Evolutionary conservation across 2,113 vertebrate species (phyloP), one percentile per base, ranked within the genome.

Genomic region (Microtus richardsoni): DNA sequence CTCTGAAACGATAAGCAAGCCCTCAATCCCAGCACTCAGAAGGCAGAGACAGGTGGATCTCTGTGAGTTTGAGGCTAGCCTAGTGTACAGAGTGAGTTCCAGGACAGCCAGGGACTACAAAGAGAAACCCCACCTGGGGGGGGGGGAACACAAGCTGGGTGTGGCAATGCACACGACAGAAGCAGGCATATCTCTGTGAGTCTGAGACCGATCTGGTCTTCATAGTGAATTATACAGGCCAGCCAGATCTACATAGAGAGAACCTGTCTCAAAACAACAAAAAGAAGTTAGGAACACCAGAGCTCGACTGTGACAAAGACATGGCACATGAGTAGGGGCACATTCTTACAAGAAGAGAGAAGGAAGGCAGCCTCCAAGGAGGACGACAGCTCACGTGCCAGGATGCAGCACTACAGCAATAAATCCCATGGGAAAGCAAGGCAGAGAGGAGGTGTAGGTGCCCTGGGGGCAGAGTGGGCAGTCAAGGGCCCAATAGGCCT

Each of bases 371-470:
- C 13, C 21, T 39, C 5, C 10, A 22, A 82, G 8, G 70, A 24
- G 66, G 33, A 70, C 44, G 44, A n/a, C 44, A 39, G 86, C 24
- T 28, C 68, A 58, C 10, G 36, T 28, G 52, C 22, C 39, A n/a
- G 24, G 47, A 28, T 28, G 22, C 4, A 30, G 2, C 21, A 36
- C 36, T n/a, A n/a, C 36, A 39, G 47, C 52, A 14, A 41, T 14
- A 4, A n/a, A 13, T 0, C 0, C 54, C 0, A 0, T 0, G 44
- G 66, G 1, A 47, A 14, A 58, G 66, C 1, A 39, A 1, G 44
- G 68, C 44, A 30, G 68, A 60, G 70, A 0, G 1, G 4, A 39
- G 36, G 30, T 12, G 10, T 2, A 24, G 2, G 1, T 3, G 1
- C 78, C 49, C 77, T 80, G 7, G 60, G 89, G 2, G 36, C 13